Percentiles rank a stretch among this genome's conserved stretches.
These are phyloP conservation scores for Uropsilus gracilis DNA, from an alignment of 2,113 vertebrate genomes.

Conservation along the genomic window DNA sequence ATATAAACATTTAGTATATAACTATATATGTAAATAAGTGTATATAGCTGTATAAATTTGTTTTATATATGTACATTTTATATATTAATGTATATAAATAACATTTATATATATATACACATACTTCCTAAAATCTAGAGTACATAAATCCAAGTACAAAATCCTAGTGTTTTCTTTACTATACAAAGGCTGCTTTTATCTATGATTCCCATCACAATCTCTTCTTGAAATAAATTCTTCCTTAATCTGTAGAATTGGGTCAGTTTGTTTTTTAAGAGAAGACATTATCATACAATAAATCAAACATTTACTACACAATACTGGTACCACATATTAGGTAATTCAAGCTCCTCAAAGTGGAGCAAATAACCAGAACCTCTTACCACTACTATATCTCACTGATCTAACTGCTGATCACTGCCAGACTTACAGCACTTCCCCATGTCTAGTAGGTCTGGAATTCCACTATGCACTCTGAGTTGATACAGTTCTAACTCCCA, in stretches of 20 bases:
- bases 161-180: background rate
- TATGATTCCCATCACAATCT: background rate
- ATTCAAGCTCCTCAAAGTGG: background rate
- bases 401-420: background rate
- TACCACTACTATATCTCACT: background rate
- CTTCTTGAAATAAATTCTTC: background rate
- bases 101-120: background rate
- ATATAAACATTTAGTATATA: no score
- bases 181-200: background rate
- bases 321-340: no score
- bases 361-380: background rate
- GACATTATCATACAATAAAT: background rate
- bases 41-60: no score
- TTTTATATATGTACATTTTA: no score
- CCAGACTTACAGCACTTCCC: background rate
- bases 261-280: background rate
- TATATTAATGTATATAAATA: no score
- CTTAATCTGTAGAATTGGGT: background rate
- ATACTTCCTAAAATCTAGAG: background rate
- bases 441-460: background rate
- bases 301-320: background rate
- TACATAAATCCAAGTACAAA: background rate
- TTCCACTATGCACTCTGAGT: background rate
- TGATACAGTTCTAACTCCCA: background rate
- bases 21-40: no score